phyloP scores from a whole-genome alignment of 2,113 vertebrate species.

The Aphelocoma coerulescens region DNA sequence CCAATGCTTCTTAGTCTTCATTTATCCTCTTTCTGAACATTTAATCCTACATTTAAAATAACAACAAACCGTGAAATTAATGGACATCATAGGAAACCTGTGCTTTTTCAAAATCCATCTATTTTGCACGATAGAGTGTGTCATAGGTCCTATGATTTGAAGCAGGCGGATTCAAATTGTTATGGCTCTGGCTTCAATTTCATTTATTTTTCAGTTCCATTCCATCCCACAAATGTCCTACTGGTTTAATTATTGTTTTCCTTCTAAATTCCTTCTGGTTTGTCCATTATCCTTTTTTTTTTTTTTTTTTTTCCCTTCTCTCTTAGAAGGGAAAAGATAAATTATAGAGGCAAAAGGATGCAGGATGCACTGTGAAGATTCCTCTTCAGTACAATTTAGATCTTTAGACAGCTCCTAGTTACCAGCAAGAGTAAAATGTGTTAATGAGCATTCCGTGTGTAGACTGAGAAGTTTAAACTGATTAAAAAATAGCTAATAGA shows the following conservation, averaged over 20 bases:
- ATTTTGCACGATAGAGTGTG: not conserved
- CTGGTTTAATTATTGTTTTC: not conserved
- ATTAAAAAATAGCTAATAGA: not conserved
- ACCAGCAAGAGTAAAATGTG: not conserved
- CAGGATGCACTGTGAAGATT: not conserved
- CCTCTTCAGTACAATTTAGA: not conserved
- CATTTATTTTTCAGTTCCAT: not conserved
- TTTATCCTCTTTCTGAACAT: conserved; percentile 22
- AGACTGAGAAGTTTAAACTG: not conserved
- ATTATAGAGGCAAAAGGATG: not conserved
- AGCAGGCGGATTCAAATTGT: not conserved
- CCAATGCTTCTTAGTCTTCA: not conserved
- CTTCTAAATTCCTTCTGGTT: not conserved
- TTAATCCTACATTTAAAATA: not conserved
- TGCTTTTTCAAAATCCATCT: not conserved
- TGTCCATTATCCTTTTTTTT: not conserved
- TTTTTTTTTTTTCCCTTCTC: not conserved
- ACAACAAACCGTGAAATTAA: not conserved
- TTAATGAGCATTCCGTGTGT: not conserved
- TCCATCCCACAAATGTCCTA: not conserved
- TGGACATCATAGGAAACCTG: not conserved
- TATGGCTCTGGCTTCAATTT: not conserved
- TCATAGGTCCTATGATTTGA: not conserved
- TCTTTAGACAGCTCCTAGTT: not conserved
- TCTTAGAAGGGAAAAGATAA: not conserved